Evolutionary conservation across 2,113 vertebrate genomes (phyloP).

Genomic region (Taxidea taxus): DNA sequence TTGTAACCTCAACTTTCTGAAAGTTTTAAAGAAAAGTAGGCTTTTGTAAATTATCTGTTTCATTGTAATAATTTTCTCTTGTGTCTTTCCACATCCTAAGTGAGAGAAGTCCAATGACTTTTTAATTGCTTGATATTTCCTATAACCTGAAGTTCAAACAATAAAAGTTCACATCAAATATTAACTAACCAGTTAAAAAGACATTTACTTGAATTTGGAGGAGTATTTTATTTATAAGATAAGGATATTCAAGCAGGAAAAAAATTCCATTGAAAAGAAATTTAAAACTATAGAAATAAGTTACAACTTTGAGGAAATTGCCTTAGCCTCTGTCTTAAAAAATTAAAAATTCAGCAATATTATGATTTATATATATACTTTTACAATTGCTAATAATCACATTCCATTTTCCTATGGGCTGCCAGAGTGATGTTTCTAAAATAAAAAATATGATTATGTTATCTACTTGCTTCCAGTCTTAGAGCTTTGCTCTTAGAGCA

Average conservation of each 20-base stretch:
- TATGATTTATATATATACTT: not conserved
- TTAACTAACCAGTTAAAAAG: not conserved
- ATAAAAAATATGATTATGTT: not conserved
- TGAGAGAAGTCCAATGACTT: not conserved
- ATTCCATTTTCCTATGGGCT: not conserved
- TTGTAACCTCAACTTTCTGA: not conserved
- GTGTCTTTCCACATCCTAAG: not conserved
- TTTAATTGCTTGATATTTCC: slow-evolving; percentile 3
- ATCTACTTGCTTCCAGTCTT: not conserved
- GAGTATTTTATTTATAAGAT: not conserved
- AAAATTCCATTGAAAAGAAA: not conserved
- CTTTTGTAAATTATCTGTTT: not conserved
- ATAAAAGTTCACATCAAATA: not conserved
- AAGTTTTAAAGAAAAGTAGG: not conserved
- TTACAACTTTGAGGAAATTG: not conserved
- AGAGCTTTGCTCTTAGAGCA: not conserved
- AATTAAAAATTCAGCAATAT: not conserved
- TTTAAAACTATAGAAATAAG: not conserved
- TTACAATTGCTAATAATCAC: not conserved
- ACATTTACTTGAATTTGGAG: not conserved
- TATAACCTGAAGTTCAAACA: not conserved
- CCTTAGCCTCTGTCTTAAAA: not conserved
- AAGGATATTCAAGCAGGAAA: not conserved
- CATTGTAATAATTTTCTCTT: not conserved
- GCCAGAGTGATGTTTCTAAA: not conserved